Base-by-base conservation (phyloP, 2,888 invertebrate species). In the Lasius platythorax region DNA sequence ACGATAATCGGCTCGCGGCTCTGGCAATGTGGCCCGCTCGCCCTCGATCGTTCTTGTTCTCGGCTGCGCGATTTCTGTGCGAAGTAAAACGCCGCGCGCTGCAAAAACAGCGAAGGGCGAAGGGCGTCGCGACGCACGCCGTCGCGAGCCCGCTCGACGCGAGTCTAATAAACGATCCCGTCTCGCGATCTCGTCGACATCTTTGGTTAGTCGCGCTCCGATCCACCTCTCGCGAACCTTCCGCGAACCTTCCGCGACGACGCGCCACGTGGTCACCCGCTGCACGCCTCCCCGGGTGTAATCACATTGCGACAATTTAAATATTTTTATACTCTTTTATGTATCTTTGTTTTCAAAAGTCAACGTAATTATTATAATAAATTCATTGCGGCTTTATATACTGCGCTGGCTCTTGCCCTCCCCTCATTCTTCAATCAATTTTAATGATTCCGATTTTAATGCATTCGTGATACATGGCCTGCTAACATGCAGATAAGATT, bases 21-120 rank as follows among this genome's bases (percentile, higher is more conserved):
- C 23, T 23, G 23, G 37, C 93, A 93, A 94, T 93, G 93, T 90
- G 93, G 91, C 92, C 88, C 85, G 87, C 86, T 89, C 91, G 90
- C 91, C 83, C 93, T 94, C 66, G 46, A n/a, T n/a, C n/a, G 23
- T 43, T 8, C 18, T 3, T 46, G 70, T 43, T 6, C 23, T 2
- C 58, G 12, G 12, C 73, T 23, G 30, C 33, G 30, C 56, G 9
- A 50, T 50, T 50, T 12, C 18, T 40, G 9, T 28, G 61, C 86
- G 68, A 89, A 75, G 83, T 75, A 23, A 23, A 23, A 82, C 67
- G 61, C 63, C 28, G 67, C 23, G 11, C 74, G 73, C 61, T 23
- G 23, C 23, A 23, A 23, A 23, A 0, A 23, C 23, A 23, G 23
- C 23, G 23, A 23, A 23, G 23, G 23, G 23, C 23, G 23, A 23